Base-by-base conservation (phyloP, 2,888 invertebrate species). In the Athalia circularis region DNA sequence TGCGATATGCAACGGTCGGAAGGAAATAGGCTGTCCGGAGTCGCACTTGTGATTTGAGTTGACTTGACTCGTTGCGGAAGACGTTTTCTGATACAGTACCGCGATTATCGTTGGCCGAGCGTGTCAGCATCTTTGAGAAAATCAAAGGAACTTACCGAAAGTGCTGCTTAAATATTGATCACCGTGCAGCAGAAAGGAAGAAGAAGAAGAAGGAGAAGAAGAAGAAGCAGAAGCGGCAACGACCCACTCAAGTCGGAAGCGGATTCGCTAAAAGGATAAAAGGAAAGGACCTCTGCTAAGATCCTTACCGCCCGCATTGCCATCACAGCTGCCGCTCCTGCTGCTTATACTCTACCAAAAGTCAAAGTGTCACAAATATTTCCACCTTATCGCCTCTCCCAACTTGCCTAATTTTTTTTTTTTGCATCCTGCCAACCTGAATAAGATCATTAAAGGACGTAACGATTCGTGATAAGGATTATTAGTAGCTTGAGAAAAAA, bases 161-260 rank as follows among this genome's bases (percentile, higher is more conserved):
- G 72, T 57, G 72, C 72, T 72, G 57, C 72, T 72, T 61, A 72
- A 72, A 72, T 72, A 72, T 72, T 72, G 59, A 72, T 72, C 72
- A 72, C 61, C 43, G 9, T 48, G 48, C 65, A 29, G 13, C n/a
- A 29, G 2, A 29, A 29, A 29, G n/a, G n/a, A n/a, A 29, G 29
- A 29, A 29, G 29, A 29, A 29, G 29, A 29, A 29, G 29, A 29
- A 29, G 29, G 29, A 29, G 2, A 29, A 29, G 29, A 29, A 29
- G 29, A 29, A 29, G 29, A 0, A 29, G 29, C 29, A 29, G 29
- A 0, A 29, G 29, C 29, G 29, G 29, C 15, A 48, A 13, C 65
- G 65, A 68, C 68, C 68, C 50, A 68, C 68, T 52, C 54, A 68
- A 68, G 15, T 52, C 29, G 52, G 54, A 50, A 52, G 68, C 68